Conservation (phyloP, 2,113 vertebrate species). For the Tragulus kanchil region DNA sequence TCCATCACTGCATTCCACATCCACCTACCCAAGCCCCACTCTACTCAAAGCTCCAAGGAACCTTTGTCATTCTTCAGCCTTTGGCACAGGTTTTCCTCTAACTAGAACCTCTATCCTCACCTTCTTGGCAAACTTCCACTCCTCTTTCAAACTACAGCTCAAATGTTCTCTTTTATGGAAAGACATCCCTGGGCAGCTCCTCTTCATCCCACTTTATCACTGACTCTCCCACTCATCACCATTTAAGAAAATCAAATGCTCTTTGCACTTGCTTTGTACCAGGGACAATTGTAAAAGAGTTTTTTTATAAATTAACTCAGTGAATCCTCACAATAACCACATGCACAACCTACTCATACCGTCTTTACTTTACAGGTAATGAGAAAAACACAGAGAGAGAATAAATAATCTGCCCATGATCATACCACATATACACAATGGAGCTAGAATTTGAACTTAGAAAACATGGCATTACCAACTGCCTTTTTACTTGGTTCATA, state of each 20-base stretch:
- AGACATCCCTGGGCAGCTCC: not conserved
- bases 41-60: not conserved
- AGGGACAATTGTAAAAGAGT: not conserved
- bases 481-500: not conserved
- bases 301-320: not conserved
- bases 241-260: not conserved
- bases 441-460: not conserved
- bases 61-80: not conserved
- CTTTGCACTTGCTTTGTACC: not conserved
- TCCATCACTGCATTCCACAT: not conserved
- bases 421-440: not conserved
- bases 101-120: not conserved
- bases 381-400: not conserved
- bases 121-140: not conserved
- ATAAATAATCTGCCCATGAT: not conserved
- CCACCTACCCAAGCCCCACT: fast-evolving
- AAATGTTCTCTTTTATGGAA: not conserved
- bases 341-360: not conserved
- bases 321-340: not conserved
- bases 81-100: not conserved
- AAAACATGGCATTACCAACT: not conserved
- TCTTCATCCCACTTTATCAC: not conserved
- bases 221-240: no score
- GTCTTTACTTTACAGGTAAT: not conserved
- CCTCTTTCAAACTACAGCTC: not conserved